A percentile compares a stretch with the other conserved stretches of the same genome.
Conservation (phyloP, 2,888 invertebrate genomes). For the Ophraella communa region DNA sequence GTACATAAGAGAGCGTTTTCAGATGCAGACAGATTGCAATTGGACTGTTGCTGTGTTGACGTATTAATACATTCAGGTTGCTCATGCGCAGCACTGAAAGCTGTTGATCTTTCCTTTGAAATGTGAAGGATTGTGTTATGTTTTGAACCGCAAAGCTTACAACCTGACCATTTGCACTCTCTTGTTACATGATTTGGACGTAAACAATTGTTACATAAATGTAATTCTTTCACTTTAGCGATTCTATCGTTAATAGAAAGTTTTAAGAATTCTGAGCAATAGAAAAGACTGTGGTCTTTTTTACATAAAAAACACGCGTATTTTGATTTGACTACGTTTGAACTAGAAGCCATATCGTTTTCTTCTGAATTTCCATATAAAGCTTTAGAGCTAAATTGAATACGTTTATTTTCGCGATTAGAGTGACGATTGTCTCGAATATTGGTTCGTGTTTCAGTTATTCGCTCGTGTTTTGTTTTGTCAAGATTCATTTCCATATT, state of each 20-base stretch:
- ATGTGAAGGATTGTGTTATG: slow-evolving; percentile 18
- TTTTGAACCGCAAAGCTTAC: slow-evolving; percentile 25
- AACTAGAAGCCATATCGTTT: not conserved
- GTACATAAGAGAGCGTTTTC: not conserved
- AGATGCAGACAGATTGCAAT: no score
- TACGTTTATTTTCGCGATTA: not conserved
- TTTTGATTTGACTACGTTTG: slow-evolving; percentile 7
- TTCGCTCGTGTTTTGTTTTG: not conserved
- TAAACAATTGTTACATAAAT: slow-evolving; percentile 26
- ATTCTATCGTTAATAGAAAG: slow-evolving; percentile 17
- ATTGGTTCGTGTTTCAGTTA: not conserved
- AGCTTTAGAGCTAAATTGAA: not conserved
- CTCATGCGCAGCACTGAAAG: not conserved
- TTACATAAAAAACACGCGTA: slow-evolving; percentile 21
- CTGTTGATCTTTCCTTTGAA: not conserved
- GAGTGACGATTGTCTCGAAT: not conserved
- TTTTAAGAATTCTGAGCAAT: slow-evolving; percentile 25
- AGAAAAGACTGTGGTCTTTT: slow-evolving; percentile 24
- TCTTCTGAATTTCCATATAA: not conserved
- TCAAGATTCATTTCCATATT: slow-evolving; percentile 3
- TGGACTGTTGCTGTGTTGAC: not conserved
- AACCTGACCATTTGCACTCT: slow-evolving; percentile 26
- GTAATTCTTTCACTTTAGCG: slow-evolving; percentile 5
- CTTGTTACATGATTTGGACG: slow-evolving; percentile 11
- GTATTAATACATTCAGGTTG: not conserved